Percentiles rank a stretch among this genome's conserved stretches.
Conservation (phyloP, 1,140 invertebrate species). For the Diuraphis noxia region DNA sequence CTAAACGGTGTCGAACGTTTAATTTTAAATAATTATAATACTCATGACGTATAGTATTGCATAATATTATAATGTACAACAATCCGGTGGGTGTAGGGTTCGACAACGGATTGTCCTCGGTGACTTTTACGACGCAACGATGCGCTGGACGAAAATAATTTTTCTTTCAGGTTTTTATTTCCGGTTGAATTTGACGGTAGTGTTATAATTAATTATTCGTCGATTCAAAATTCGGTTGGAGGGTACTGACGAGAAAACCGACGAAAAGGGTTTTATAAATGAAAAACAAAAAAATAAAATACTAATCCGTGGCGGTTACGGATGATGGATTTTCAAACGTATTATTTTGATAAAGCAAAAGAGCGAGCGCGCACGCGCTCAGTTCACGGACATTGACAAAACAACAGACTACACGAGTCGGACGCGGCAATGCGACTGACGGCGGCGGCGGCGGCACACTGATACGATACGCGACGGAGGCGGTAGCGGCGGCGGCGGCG, state of each 20-base stretch:
- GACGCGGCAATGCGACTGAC: conserved; percentile 38
- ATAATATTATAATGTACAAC: not conserved
- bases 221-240: not conserved
- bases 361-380: not conserved
- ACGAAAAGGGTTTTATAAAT: not conserved
- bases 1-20: not conserved
- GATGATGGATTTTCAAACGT: not conserved
- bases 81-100: not conserved
- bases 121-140: not conserved
- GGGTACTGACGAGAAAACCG: not conserved
- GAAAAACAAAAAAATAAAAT: too few relatives aligned
- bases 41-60: not conserved
- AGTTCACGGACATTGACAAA: not conserved
- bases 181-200: not conserved
- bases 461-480: not conserved
- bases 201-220: not conserved
- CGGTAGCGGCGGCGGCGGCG: conserved; percentile 3
- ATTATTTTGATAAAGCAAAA: not conserved
- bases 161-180: not conserved
- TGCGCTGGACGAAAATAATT: not conserved
- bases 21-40: not conserved
- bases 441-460: not conserved
- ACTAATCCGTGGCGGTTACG: not conserved
- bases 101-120: not conserved
- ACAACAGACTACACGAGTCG: not conserved